Percentiles rank a stretch among this genome's conserved stretches.
Conservation (phyloP, 2,113 vertebrate genomes). For the Mungos mungo region DNA sequence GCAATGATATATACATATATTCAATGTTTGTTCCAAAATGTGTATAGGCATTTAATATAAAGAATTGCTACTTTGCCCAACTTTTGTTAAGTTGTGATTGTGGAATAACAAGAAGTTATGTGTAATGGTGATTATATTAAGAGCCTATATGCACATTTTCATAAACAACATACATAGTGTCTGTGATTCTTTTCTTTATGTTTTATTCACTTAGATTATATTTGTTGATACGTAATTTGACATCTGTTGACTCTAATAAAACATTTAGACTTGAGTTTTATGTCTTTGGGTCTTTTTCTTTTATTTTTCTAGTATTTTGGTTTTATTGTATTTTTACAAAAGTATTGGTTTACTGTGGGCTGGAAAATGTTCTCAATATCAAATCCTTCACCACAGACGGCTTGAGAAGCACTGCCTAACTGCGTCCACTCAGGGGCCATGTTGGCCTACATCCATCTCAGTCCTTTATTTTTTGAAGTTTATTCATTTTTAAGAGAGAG, state of each 20-base stretch:
- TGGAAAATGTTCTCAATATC: neutral
- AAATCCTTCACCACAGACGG: neutral
- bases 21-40: neutral
- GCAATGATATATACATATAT: neutral
- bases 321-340: slow-evolving; percentile 9
- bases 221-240: neutral
- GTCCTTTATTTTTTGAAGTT: neutral
- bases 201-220: neutral
- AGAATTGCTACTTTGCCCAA: neutral
- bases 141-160: neutral
- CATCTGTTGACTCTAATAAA: neutral
- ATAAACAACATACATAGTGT: neutral
- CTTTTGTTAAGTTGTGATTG: neutral
- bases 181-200: neutral
- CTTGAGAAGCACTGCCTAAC: neutral
- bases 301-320: slow-evolving; percentile 6
- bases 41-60: neutral
- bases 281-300: neutral
- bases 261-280: slow-evolving; percentile 24
- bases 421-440: neutral
- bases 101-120: neutral
- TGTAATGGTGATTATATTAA: neutral
- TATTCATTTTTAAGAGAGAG: no score
- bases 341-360: neutral
- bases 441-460: neutral